These are phyloP conservation scores for Lipotes vexillifer DNA, from an alignment of 2,113 vertebrate species.

Conservation along the genomic window DNA sequence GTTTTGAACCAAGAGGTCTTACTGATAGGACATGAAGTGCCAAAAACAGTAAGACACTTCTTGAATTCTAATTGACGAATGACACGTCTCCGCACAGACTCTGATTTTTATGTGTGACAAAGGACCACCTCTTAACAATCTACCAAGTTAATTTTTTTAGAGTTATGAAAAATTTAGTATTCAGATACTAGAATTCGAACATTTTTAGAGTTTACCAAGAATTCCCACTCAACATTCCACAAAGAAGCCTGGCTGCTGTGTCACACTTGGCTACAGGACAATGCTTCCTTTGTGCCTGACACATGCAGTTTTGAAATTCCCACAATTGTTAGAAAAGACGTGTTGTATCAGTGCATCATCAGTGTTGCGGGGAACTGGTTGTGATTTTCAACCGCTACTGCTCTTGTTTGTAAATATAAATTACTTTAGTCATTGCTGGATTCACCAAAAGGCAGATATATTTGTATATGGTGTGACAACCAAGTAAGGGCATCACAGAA, in stretches of 20 bases:
- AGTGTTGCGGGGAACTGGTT: background rate
- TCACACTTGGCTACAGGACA: background rate
- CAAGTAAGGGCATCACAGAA: background rate
- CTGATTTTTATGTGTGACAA: background rate
- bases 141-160: background rate
- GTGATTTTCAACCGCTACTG: background rate
- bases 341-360: background rate
- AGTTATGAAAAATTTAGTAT: background rate
- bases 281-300: slow-evolving; percentile 30
- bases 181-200: background rate
- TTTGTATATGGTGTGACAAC: background rate
- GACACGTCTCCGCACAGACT: background rate
- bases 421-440: background rate
- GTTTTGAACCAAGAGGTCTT: background rate
- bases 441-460: slow-evolving; percentile 17
- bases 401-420: slow-evolving; percentile 53
- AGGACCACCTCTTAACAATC: background rate
- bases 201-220: background rate
- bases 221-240: background rate
- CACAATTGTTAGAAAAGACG: slow-evolving; percentile 21
- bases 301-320: background rate
- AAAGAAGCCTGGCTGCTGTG: background rate
- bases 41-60: background rate
- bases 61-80: background rate
- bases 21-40: background rate